Percentiles rank a stretch among this genome's conserved stretches.
phyloP scores from a whole-genome alignment of 2,888 invertebrate genomes.

The Macropis europaea region DNA sequence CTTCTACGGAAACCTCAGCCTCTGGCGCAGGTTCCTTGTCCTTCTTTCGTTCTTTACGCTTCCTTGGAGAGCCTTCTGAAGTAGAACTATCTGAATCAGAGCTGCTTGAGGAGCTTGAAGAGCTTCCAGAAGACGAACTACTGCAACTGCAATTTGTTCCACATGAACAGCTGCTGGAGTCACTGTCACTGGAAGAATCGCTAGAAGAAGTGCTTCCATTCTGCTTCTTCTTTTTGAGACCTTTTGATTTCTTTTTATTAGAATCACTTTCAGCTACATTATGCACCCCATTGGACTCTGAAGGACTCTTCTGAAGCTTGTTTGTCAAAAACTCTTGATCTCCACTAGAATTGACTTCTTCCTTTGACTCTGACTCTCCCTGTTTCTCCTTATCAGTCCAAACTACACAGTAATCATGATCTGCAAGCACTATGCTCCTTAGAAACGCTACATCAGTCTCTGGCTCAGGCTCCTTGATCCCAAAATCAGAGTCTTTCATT shows the following conservation, averaged over 20 bases:
- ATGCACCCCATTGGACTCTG: constrained; percentile 68
- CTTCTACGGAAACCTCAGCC: constrained; percentile 79
- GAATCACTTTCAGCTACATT: constrained; percentile 55
- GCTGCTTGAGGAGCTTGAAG: constrained; percentile 82
- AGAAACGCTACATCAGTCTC: constrained; percentile 65
- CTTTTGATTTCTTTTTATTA: constrained; percentile 71
- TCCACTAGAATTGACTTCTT: constrained; percentile 44
- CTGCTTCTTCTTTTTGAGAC: constrained; percentile 75
- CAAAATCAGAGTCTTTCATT: constrained; percentile 67
- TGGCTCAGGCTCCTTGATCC: constrained; percentile 56
- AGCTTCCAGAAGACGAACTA: constrained; percentile 86
- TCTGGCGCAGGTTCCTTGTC: constrained; percentile 78
- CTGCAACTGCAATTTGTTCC: constrained; percentile 92
- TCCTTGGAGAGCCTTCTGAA: constrained; percentile 81
- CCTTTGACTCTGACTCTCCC: constrained; percentile 29
- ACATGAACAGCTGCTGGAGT: constrained; percentile 89
- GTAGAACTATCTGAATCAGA: constrained; percentile 84
- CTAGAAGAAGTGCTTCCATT: constrained; percentile 85
- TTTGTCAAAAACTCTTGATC: constrained; percentile 39
- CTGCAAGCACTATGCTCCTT: constrained; percentile 79
- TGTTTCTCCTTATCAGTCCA: constrained; percentile 66
- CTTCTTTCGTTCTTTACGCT: constrained; percentile 77
- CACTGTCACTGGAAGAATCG: constrained; percentile 88
- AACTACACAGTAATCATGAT: constrained; percentile 87
- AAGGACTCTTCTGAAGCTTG: constrained; percentile 58